Base-by-base conservation (phyloP, 1,140 invertebrate genomes). In the Lycorma delicatula region DNA sequence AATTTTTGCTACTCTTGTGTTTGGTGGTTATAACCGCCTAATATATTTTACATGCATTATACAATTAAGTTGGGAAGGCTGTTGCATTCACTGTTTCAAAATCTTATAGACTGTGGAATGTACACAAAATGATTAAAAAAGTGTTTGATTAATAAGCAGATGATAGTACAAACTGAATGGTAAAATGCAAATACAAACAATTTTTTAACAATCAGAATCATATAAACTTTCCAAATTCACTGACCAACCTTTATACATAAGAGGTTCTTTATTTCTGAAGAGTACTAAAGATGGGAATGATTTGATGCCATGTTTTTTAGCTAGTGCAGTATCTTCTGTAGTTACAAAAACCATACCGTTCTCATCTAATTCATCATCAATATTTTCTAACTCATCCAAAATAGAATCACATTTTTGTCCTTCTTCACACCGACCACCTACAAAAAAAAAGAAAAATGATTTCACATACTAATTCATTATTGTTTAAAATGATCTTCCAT, bases 291-390 rank as follows among this genome's bases (percentile, higher is more conserved):
- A 80, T 23, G 93, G 92, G 74, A 92, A 91, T 60, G 75, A 80
- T 66, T 86, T 91, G 63, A 94, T 86, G 60, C 85, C 85, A 64
- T 91, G 81, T 71, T 91, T 91, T 71, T 91, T 92, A 0, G 91
- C 91, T 46, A 91, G 72, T 1, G 71, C 69, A 2, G 77, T 76
- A 69, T 95, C 91, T 74, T 93, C 90, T 1, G 92, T 94, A 25
- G 91, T 94, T 0, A 95, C 90, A 71, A 96, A 94, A 55, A 93
- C 87, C 60, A 95, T 94, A 49, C 91, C 92, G 60, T 87, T 87
- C 74, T 93, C 91, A 69, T 95, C 93, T 2, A 93, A 73, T 70
- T 95, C 91, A 70, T 95, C 92, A 66, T 97, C 93, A 62, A 95
- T 92, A 63, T 92, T 91, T 69, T 96, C 92, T 36, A 96, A 72